phyloP scores from a whole-genome alignment of 1,140 invertebrate species.

The Macrosteles quadrilineatus region DNA sequence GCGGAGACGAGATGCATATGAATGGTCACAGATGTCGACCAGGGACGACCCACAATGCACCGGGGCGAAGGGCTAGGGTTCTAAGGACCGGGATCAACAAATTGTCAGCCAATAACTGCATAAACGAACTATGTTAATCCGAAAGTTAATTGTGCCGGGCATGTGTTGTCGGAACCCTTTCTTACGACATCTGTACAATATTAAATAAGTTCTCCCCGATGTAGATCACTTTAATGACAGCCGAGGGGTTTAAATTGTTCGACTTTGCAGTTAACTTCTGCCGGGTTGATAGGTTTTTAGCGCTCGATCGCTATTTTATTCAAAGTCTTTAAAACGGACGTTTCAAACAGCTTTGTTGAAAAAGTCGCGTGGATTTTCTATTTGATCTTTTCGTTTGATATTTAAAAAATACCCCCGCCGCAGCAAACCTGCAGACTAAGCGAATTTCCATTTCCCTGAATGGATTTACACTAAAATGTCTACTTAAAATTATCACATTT shows the following conservation, averaged over 20 bases:
- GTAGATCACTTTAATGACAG: constrained; percentile 16
- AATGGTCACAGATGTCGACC: not conserved
- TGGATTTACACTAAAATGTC: too few relatives aligned
- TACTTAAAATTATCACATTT: too few relatives aligned
- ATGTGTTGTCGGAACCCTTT: not conserved
- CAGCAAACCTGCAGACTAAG: too few relatives aligned
- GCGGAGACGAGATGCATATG: not conserved
- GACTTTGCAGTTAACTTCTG: constrained; percentile 6
- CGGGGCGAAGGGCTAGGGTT: too few relatives aligned
- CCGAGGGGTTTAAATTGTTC: constrained; percentile 8
- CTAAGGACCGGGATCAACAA: not conserved
- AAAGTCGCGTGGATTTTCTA: not conserved
- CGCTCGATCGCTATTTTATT: constrained; percentile 1
- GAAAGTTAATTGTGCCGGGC: not conserved
- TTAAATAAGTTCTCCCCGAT: constrained; percentile 6
- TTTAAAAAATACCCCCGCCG: too few relatives aligned
- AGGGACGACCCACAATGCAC: too few relatives aligned
- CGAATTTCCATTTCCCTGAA: too few relatives aligned
- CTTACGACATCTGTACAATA: constrained; percentile 13
- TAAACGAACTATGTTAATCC: constrained; percentile 6
- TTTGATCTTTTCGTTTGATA: too few relatives aligned
- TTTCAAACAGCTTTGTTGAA: not conserved
- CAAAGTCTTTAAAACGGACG: constrained; percentile 6
- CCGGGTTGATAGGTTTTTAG: constrained; percentile 5
- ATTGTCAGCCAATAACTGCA: not conserved